Base-by-base conservation (phyloP, 1,140 invertebrate species). In the Saccostrea glomerata region DNA sequence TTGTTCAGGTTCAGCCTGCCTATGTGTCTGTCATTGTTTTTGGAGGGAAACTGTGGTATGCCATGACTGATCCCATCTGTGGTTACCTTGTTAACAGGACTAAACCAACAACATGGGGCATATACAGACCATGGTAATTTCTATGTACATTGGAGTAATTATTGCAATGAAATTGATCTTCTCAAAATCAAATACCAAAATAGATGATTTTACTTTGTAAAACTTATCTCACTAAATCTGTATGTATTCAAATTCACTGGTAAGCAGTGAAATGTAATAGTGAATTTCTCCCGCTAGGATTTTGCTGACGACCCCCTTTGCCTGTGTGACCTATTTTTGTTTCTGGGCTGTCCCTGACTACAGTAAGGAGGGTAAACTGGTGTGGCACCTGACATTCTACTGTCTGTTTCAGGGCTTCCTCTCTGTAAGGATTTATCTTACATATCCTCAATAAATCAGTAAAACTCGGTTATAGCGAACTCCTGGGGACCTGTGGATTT, bases 31-130 rank as follows among this genome's bases (percentile, higher is more conserved):
- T 94, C 12, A 93, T 95, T 63, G 85, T 95, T 40, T 93, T 94
- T 85, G 90, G 87, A 66, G 94, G 93, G 5, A 94, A 94, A 87
- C 93, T 90, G 0, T 95, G 94, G 94, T 94, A 95, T 88, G 94
- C 94, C 20, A 90, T 94, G 20, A 95, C 94, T 23, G 94, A 95
- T 88, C 94, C 94, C 23, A 83, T 91, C n/a, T 93, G 92, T 88
- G 94, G 94, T 40, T 92, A 91, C 84, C 89, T 94, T 20, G 94
- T 95, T n/a, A 92, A 92, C 89, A 92, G 87, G 77, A 94, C 93
- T 0, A 77, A 25, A 77, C 91, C 92, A 54, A 92, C 94, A 2
- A 88, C 92, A 86, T 93, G 92, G 86, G 94, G 94, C 15, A 92
- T 92, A 86, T 90, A 94, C 84, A 91, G 91, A 90, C 94, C 94